Evolutionary conservation across 2,113 vertebrate species (phyloP), one percentile per base, ranked within the genome.

Genomic region (Illadopsis cleaveri): DNA sequence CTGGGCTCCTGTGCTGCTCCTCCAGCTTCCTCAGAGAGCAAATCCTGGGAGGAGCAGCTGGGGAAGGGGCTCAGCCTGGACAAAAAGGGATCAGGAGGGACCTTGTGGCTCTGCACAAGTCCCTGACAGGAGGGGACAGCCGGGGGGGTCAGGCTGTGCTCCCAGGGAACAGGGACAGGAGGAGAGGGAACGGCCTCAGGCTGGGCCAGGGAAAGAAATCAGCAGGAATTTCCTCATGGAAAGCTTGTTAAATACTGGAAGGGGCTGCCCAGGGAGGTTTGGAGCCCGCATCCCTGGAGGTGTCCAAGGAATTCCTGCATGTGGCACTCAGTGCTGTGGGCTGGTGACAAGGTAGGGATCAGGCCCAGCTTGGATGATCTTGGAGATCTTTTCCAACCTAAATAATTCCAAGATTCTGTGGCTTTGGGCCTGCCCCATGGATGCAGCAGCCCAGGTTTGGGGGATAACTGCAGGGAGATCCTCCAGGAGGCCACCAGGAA

Each of bases 381-480:
- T 21, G 30, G 11, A 71, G 56, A 9, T 6, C 48, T 88, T 79
- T 64, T 12, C 65, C 25, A 56, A 12, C 9, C 6, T 5, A 28
- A 42, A 42, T 17, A 51, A 64, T 78, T 78, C 47, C 47, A 28
- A 42, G 18, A 6, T 28, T 48, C 35, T 5, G 9, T 28, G 57
- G 27, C 27, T 28, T 7, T 12, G 65, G 65, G 24, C 28, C 31
- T 85, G 27, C 35, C 35, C 80, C 47, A 7, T 2, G 6, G 81
- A 21, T 2, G 5, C 81, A 72, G 47, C 42, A n/a, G 4, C 56
- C 28, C 1, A 0, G 40, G n/a, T 44, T 16, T 77, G 1, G 4
- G 78, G 28, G 4, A 10, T 21, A 33, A 44, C 18, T 11, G 22
- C 37, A 20, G 23, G 66, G 57, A 65, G 5, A n/a, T 28, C 30